phyloP scores from a whole-genome alignment of 2,113 vertebrate genomes.

The Dascyllus trimaculatus region DNA sequence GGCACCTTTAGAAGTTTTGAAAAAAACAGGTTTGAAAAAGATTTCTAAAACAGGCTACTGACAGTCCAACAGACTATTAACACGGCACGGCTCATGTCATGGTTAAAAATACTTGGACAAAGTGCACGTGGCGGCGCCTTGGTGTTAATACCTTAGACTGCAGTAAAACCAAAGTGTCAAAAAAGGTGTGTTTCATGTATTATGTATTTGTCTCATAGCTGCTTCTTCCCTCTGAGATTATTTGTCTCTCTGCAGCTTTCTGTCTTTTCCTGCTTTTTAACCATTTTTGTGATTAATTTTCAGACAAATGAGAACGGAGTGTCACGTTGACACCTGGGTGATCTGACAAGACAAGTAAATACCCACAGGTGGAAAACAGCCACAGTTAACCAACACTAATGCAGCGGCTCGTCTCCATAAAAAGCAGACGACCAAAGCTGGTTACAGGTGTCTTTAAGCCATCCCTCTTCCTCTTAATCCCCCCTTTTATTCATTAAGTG shows the following conservation, averaged over 20 bases:
- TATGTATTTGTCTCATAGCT: not conserved
- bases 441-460: slow-evolving; percentile 23
- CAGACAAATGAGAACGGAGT: not conserved
- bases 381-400: slow-evolving; percentile 15
- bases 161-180: not conserved
- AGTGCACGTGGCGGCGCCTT: not conserved
- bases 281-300: slow-evolving; percentile 4
- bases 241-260: not conserved
- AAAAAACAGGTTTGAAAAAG: not conserved
- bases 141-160: slow-evolving; percentile 18
- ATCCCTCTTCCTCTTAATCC: slow-evolving; percentile 43
- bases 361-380: slow-evolving; percentile 29
- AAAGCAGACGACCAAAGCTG: slow-evolving; percentile 21
- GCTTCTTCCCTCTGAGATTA: not conserved
- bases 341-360: slow-evolving; percentile 17
- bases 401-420: slow-evolving; percentile 26
- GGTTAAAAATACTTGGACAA: slow-evolving; percentile 1
- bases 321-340: slow-evolving; percentile 26
- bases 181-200: not conserved
- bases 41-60: slow-evolving; percentile 23
- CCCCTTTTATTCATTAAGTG: slow-evolving; percentile 61
- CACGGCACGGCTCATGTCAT: not conserved
- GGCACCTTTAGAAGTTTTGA: not conserved
- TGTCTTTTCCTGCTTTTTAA: not conserved
- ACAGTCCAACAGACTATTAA: slow-evolving; percentile 8